These are phyloP conservation scores for Rutilus rutilus DNA, from an alignment of 2,113 vertebrate genomes.

Conservation along the genomic window DNA sequence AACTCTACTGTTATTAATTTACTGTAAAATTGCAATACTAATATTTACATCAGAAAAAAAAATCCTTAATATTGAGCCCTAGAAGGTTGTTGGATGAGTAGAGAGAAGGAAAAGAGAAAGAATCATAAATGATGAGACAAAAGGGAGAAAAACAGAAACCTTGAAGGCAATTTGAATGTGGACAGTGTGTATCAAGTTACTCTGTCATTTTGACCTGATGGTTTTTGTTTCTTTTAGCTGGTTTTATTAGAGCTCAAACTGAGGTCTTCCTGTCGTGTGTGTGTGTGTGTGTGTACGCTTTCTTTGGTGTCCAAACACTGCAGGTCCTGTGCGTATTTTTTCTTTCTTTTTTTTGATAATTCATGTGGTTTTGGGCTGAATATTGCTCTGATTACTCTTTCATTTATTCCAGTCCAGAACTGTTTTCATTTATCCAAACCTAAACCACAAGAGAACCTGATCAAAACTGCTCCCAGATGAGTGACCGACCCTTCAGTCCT, in stretches of 20 bases:
- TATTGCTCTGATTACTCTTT: neutral
- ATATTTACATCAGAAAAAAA: too few relatives aligned
- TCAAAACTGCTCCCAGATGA: constrained; percentile 5
- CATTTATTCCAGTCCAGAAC: neutral
- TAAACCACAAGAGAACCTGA: neutral
- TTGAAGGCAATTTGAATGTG: constrained; percentile 17
- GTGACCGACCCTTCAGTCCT: neutral
- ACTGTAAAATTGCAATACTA: too few relatives aligned
- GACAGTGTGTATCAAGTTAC: constrained; percentile 19
- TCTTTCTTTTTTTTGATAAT: neutral
- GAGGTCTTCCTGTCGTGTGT: neutral
- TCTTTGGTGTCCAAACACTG: neutral
- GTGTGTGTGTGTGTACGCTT: neutral
- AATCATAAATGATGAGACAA: neutral
- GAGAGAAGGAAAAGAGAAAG: neutral
- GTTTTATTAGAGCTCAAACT: neutral
- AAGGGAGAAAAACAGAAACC: neutral
- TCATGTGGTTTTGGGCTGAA: constrained; percentile 5
- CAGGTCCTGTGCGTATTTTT: neutral
- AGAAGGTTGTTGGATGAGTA: neutral
- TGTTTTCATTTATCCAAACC: neutral
- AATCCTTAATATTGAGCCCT: neutral
- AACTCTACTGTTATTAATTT: too few relatives aligned
- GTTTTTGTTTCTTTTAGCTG: neutral
- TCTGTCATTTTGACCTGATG: neutral